Evolutionary conservation across 2,113 vertebrate species (phyloP).

Genomic region (Mesoclemmys tuberculata): DNA sequence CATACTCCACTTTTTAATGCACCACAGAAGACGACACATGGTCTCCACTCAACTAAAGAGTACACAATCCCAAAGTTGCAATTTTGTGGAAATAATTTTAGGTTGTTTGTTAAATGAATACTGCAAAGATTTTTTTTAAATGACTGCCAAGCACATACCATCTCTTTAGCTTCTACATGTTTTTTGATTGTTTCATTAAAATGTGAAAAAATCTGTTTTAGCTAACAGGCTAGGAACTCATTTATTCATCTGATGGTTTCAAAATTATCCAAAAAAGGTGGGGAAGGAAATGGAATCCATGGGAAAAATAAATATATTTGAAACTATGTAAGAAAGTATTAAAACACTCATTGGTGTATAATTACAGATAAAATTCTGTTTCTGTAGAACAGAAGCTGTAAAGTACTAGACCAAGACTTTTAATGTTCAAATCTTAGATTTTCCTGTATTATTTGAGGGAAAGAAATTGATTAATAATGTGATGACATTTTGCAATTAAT

Average conservation of each 20-base stretch:
- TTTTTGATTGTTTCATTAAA: not conserved
- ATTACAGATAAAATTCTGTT: not conserved
- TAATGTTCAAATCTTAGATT: slow-evolving; percentile 23
- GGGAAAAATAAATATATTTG: not conserved
- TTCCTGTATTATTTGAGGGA: slow-evolving; percentile 12
- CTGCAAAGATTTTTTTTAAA: not conserved
- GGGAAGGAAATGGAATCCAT: not conserved
- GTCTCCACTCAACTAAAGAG: not conserved
- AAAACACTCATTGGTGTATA: not conserved
- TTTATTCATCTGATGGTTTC: not conserved
- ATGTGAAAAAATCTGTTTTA: not conserved
- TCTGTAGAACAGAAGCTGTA: slow-evolving; percentile 24
- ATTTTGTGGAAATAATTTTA: not conserved
- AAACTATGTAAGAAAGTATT: not conserved
- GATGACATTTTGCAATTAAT: slow-evolving; percentile 38
- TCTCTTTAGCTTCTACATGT: not conserved
- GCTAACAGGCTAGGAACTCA: not conserved
- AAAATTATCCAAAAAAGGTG: not conserved
- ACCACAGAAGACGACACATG: not conserved
- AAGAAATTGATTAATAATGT: slow-evolving; percentile 43
- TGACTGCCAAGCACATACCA: not conserved
- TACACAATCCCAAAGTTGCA: not conserved
- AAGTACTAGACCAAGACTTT: not conserved
- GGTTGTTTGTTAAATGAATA: not conserved
- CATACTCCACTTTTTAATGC: not conserved